Conservation (phyloP, 1,140 invertebrate genomes). For the Camponotus pennsylvanicus region DNA sequence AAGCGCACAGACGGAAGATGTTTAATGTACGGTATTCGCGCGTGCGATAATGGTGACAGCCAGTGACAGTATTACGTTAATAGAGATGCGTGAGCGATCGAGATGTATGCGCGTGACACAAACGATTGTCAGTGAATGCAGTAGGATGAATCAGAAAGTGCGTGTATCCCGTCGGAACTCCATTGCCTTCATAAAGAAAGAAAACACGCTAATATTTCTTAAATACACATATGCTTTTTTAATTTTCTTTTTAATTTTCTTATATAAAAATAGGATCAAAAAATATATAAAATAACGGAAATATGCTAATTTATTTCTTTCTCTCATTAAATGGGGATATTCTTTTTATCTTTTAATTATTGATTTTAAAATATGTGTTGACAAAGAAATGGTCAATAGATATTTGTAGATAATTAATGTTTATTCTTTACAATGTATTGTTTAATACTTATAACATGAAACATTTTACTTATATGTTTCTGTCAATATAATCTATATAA, state of each 20-base stretch:
- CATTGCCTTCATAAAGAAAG: neutral
- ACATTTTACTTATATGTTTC: neutral
- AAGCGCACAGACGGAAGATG: neutral
- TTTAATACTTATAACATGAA: neutral
- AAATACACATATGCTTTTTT: neutral
- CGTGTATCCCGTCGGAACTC: neutral
- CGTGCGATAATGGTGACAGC: conserved; percentile 48
- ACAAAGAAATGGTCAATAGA: neutral
- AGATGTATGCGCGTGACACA: conserved; percentile 33
- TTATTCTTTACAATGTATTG: neutral
- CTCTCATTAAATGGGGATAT: neutral
- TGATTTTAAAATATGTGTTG: neutral
- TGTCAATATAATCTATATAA: neutral
- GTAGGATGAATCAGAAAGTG: conserved; percentile 24
- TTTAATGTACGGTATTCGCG: conserved; percentile 37
- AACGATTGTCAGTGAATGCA: conserved; percentile 33
- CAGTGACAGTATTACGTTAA: conserved; percentile 50
- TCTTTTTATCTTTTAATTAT: neutral
- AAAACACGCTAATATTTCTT: neutral
- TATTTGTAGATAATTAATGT: neutral
- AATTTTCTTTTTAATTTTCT: neutral
- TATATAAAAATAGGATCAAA: neutral
- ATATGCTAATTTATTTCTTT: neutral
- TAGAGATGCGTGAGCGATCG: conserved; percentile 53
- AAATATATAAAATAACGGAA: neutral